Conservation (phyloP, 2,113 vertebrate genomes). For the Pseudolaguvia tuberculata region DNA sequence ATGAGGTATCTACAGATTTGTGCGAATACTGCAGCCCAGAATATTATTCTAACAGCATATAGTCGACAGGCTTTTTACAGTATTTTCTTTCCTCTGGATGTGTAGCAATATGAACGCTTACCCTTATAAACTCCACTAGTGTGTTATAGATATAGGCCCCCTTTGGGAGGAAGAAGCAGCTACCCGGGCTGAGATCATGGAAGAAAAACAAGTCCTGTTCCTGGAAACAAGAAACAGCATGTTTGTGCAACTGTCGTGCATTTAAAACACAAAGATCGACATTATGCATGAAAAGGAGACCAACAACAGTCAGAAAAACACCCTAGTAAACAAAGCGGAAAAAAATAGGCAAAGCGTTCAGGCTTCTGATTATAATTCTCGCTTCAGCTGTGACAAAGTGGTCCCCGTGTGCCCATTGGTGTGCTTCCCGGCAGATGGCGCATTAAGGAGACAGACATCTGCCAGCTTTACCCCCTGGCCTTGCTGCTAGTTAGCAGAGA, state of each 20-base stretch:
- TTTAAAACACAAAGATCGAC: neutral
- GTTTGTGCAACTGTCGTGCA: neutral
- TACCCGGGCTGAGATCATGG: conserved; percentile 95
- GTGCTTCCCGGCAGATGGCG: conserved; percentile 45
- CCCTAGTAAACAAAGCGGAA: neutral
- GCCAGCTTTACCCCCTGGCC: conserved; percentile 44
- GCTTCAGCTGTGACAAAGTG: conserved; percentile 43
- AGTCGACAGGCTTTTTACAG: neutral
- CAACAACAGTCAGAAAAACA: conserved; percentile 1
- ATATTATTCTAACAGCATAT: neutral
- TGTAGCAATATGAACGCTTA: conserved; percentile 60
- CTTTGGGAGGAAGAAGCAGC: conserved; percentile 96
- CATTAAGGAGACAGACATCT: conserved; percentile 50
- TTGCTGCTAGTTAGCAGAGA: conserved; percentile 28
- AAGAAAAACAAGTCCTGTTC: conserved; percentile 98
- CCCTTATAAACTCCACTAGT: conserved; percentile 87
- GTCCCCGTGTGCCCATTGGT: conserved; percentile 33
- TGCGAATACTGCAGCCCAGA: no score
- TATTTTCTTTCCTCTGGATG: neutral
- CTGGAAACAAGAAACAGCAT: conserved; percentile 57
- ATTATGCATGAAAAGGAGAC: neutral
- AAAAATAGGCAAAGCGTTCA: neutral
- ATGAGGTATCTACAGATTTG: no score
- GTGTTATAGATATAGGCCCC: conserved; percentile 92
- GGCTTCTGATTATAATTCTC: conserved; percentile 38